Evolutionary conservation across 2,797 vertebrate genomes (phyloP).

Genomic region (Gymnopithys bicolor): DNA sequence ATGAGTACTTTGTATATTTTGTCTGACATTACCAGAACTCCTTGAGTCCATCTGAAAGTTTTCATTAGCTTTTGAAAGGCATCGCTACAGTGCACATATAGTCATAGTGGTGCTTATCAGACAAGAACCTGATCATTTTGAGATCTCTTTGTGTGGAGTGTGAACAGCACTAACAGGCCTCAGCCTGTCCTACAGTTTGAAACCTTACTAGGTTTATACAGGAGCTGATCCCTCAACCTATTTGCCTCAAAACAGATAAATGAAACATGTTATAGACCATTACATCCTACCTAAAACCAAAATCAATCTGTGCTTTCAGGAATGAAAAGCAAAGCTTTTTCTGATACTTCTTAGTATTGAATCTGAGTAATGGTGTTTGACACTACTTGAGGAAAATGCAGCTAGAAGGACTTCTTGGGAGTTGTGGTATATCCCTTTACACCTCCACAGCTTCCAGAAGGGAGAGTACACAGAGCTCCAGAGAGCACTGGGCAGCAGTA

Average conservation of each 20-base stretch:
- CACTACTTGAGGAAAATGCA: neutral
- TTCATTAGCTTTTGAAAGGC: neutral
- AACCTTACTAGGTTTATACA: neutral
- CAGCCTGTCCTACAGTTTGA: neutral
- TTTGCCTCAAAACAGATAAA: neutral
- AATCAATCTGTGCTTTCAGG: neutral
- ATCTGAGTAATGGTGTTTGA: neutral
- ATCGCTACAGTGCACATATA: rapidly evolving
- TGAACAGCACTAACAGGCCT: neutral
- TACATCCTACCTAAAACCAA: neutral
- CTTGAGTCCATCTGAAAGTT: neutral
- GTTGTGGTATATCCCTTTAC: neutral
- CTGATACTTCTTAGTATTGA: neutral
- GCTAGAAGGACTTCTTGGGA: neutral
- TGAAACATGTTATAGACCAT: neutral
- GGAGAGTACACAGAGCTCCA: neutral
- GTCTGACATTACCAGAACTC: neutral
- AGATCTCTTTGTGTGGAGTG: neutral
- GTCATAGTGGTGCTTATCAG: neutral
- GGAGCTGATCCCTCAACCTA: neutral
- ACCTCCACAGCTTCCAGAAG: neutral
- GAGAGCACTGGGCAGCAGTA: neutral
- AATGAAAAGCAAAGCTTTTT: neutral
- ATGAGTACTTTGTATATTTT: neutral
- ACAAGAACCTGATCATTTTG: neutral